Percentiles rank a stretch among this genome's conserved stretches.
phyloP scores from a whole-genome alignment of 2,797 vertebrate genomes.

The Rhinella marina region DNA sequence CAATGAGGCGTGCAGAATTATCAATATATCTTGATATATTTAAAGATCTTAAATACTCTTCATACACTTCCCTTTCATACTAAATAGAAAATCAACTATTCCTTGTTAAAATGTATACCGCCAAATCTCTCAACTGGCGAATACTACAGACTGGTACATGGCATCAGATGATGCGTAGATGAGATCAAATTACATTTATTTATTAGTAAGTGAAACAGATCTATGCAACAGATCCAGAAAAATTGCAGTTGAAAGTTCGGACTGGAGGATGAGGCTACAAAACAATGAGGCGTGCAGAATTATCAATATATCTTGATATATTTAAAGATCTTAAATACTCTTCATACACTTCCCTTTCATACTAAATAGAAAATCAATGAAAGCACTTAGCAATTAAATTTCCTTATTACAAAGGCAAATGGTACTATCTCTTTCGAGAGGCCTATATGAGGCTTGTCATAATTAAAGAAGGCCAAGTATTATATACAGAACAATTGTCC shows the following conservation, averaged over 20 bases:
- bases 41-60: constrained; percentile 2
- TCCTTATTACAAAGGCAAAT: neutral
- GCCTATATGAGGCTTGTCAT: neutral
- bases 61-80: neutral
- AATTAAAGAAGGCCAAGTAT: neutral
- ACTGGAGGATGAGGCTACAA: neutral
- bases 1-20: neutral
- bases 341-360: neutral
- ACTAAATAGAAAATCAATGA: constrained; percentile 26
- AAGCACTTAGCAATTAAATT: constrained; percentile 27
- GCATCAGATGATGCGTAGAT: neutral
- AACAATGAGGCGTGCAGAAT: neutral
- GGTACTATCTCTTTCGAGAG: neutral
- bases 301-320: neutral
- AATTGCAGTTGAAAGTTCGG: neutral
- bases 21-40: neutral
- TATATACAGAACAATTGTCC: neutral
- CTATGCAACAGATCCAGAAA: neutral
- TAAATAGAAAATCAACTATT: constrained; percentile 23
- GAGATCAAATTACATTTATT: neutral
- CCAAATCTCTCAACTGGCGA: neutral
- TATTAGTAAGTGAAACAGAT: neutral
- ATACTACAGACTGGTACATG: neutral
- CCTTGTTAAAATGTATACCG: neutral
- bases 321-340: constrained; percentile 3